Conservation (phyloP, 2,797 vertebrate species). For the Amphiprion clarkii region DNA sequence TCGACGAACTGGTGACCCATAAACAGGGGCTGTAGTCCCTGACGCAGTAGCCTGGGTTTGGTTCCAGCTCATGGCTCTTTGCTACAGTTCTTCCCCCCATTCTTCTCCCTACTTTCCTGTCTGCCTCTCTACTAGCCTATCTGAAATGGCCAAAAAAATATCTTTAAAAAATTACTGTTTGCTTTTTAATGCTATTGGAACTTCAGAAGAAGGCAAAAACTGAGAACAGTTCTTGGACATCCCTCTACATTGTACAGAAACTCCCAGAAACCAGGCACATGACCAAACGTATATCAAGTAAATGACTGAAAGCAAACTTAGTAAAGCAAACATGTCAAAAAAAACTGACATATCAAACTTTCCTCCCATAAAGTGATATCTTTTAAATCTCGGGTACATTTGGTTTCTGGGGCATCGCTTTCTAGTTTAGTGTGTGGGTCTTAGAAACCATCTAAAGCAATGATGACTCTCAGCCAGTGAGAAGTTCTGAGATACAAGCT, state of each 20-base stretch:
- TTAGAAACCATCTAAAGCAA: slow-evolving; percentile 19
- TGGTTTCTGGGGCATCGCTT: slow-evolving; percentile 48
- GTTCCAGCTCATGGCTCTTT: no score
- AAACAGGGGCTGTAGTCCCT: no score
- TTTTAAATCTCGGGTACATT: slow-evolving; percentile 39
- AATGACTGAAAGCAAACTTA: background rate
- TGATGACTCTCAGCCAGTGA: slow-evolving; percentile 12
- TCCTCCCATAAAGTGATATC: slow-evolving; percentile 9
- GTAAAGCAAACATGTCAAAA: slow-evolving; percentile 8
- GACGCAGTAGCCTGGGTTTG: no score
- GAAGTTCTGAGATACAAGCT: slow-evolving; percentile 18
- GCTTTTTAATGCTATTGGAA: background rate
- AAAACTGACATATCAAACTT: slow-evolving; percentile 18
- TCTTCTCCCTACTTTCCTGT: no score
- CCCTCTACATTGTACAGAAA: background rate
- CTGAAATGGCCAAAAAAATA: no score
- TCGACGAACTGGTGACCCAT: no score
- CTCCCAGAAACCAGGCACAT: background rate
- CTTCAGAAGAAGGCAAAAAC: background rate
- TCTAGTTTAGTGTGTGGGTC: slow-evolving; percentile 9
- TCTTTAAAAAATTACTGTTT: background rate
- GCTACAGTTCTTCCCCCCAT: no score
- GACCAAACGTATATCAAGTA: background rate
- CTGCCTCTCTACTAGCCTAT: no score
- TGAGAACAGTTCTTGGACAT: background rate